Conservation (phyloP, 2,888 invertebrate genomes). For the Alcis repandata region DNA sequence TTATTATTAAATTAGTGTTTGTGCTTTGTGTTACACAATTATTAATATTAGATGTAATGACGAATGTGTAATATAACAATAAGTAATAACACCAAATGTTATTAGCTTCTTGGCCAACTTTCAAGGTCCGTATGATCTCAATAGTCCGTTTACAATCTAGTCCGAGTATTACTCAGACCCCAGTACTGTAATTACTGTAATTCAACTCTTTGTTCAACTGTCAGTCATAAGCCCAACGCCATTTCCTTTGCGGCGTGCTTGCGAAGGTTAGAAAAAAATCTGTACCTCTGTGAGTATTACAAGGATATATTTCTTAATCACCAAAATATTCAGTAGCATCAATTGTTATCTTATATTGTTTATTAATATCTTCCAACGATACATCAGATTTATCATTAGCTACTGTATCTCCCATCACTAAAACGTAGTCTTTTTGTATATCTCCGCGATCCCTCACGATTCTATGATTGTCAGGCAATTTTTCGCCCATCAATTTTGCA, state of each 20-base stretch:
- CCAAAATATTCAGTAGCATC: constrained; percentile 2
- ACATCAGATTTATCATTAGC: constrained; percentile 25
- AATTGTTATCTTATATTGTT: constrained; percentile 6
- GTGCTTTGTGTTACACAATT: constrained; percentile 12
- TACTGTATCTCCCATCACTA: constrained; percentile 41
- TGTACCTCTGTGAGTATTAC: not conserved
- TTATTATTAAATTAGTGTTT: constrained; percentile 6
- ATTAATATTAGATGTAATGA: constrained; percentile 12
- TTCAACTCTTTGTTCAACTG: constrained; percentile 66
- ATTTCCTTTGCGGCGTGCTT: constrained; percentile 34
- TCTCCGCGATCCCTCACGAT: constrained; percentile 39
- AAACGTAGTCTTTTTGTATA: constrained; percentile 25
- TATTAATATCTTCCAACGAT: constrained; percentile 58
- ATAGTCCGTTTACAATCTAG: constrained; percentile 62
- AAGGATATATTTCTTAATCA: not conserved
- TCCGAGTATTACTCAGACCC: constrained; percentile 54
- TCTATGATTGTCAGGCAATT: constrained; percentile 38
- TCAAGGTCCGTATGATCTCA: constrained; percentile 59
- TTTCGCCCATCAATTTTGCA: constrained; percentile 60
- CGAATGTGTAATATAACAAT: constrained; percentile 31
- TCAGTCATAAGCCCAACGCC: constrained; percentile 55
- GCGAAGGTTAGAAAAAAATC: constrained; percentile 37
- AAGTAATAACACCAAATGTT: constrained; percentile 26
- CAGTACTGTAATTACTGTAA: constrained; percentile 64
- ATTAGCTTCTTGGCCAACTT: constrained; percentile 50